Evolutionary conservation across 2,797 vertebrate genomes (phyloP), one percentile per base, ranked within the genome.

Genomic region (Thaleichthys pacificus): DNA sequence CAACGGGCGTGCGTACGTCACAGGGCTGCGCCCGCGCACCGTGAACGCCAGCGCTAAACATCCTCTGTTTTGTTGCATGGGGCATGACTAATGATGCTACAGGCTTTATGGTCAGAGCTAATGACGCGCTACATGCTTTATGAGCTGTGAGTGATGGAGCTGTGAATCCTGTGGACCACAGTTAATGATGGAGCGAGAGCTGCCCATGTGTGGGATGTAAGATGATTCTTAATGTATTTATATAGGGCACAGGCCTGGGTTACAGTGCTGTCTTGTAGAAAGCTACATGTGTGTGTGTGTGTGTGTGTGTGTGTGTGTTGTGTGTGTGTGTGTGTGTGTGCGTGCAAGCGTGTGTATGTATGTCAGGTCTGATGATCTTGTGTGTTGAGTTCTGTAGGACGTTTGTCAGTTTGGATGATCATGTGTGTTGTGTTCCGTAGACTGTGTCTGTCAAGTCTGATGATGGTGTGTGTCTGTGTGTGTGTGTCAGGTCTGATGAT

Each of bases 71-170:
- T 83, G 83, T 82, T 86, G 87, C 80, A 65, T 61, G 78, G 86
- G 79, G 76, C 86, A 72, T 87, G 88, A 90, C 89, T 89, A 89
- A 91, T 89, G 84, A 82, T 68, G 78, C 87, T 78, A 80, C 80
- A 84, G 87, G 84, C 85, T 91, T 91, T 89, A 90, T 91, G 87
- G 88, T 90, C 90, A 88, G 62, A 77, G 86, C 84, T 91, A 89
- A 91, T 88, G 88, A 91, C 84, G 86, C 86, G 74, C 85, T 76
- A 79, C 21, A 4, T 84, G 80, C 86, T 91, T 70, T 90, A 87
- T 84, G 79, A 86, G 75, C 82, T 79, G 76, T 89, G 91, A 91
- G 89, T 88, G 89, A 91, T 91, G 89, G 86, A 90, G 85, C 88
- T 85, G 86, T 85, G 88, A 86, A 89, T 82, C 87, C 82, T 84